Evolutionary conservation across 1,140 invertebrate species (phyloP), one percentile per base, ranked within the genome.

Genomic region (Hestina assimilis): DNA sequence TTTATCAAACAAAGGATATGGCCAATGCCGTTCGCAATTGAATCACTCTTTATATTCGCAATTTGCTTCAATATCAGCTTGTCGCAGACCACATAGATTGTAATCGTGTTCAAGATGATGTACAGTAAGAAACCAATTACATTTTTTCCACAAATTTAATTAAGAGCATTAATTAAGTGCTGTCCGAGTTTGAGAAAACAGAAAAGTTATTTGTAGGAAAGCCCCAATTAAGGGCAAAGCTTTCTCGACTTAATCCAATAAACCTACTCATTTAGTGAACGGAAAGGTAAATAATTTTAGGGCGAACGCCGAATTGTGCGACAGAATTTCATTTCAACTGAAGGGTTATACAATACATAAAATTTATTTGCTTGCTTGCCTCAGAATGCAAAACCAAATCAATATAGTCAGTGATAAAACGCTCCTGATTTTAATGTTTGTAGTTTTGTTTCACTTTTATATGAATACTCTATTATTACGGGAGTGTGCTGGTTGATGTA

Each of bases 161-260:
- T 81, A 78, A 81, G 62, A 78, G 66, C 69, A 78, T 84, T 81
- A 83, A 83, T 83, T 79, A 79, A 79, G 79, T 77, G 74, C 78
- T 82, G 73, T 82, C 75, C 72, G 77, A 83, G 79, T 83, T 86
- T 83, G 76, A 83, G 79, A 79, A 82, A 83, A 87, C 79, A 83
- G 75, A 83, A 83, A 85, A 85, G 79, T 83, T 85, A 87, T 87
- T 85, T 83, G 79, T 78, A 67, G 79, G 80, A 81, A 81, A 85
- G 80, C 83, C 75, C 82, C 80, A 87, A 85, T 85, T 87, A 87
- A 85, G 84, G 84, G 77, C 77, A 76, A 87, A 84, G 82, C 84
- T 83, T 84, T 85, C 77, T 87, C 80, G 75, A 83, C 82, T 81
- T 87, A 85, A 87, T 87, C 82, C 84, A 85, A 87, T 87, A 87